Evolutionary conservation across 2,113 vertebrate genomes (phyloP).

Genomic region (Probosciger aterrimus): DNA sequence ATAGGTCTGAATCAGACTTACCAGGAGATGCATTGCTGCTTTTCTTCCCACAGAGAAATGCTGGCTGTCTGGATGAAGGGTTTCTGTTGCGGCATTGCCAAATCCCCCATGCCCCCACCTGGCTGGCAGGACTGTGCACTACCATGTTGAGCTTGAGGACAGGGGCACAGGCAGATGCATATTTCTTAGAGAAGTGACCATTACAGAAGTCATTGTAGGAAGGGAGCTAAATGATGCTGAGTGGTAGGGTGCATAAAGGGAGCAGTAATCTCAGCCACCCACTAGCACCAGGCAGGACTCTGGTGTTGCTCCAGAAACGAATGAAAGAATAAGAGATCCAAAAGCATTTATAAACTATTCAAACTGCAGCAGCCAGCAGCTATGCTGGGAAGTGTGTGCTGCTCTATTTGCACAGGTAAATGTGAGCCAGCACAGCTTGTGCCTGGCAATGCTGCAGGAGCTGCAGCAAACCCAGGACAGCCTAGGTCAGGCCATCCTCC

Average conservation of each 20-base stretch:
- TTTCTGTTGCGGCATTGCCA: neutral
- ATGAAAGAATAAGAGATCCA: neutral
- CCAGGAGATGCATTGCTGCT: neutral
- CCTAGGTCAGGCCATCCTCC: neutral
- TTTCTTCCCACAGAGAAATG: neutral
- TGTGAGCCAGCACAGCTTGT: neutral
- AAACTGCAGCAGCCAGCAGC: neutral
- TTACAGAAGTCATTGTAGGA: neutral
- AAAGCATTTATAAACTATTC: neutral
- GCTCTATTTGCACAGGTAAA: neutral
- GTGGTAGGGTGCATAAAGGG: accelerated
- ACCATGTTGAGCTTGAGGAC: neutral
- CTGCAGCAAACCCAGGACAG: neutral
- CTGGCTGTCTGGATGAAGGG: neutral
- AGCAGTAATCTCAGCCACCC: neutral
- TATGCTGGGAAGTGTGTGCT: neutral
- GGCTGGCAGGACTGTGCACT: neutral
- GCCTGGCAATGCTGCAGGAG: neutral
- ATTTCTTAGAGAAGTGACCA: neutral
- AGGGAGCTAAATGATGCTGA: neutral
- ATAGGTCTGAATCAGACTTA: neutral
- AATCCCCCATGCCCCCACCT: accelerated
- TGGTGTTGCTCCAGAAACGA: neutral
- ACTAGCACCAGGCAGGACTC: neutral
- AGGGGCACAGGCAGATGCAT: neutral